phyloP scores from a whole-genome alignment of 2,113 vertebrate genomes.

The Reinhardtius hippoglossoides region DNA sequence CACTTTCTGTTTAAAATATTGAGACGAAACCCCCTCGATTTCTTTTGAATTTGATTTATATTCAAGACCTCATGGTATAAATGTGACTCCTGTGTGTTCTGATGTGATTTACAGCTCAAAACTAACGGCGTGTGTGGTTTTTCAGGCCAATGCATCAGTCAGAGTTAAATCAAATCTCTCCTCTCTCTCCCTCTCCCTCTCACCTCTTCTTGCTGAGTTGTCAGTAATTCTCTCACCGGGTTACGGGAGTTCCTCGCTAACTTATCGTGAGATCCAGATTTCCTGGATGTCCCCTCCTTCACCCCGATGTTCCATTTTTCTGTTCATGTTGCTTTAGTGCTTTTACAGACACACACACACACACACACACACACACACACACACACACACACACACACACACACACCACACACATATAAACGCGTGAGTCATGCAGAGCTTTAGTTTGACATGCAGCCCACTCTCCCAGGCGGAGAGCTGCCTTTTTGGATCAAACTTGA shows the following conservation, averaged over 20 bases:
- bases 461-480: conserved; percentile 39
- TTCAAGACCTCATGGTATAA: too few relatives aligned
- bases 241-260: conserved; percentile 1
- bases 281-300: not conserved
- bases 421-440: conserved; percentile 47
- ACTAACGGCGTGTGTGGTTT: too few relatives aligned
- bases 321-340: conserved; percentile 25
- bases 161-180: too few relatives aligned
- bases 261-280: not conserved
- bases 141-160: too few relatives aligned
- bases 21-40: too few relatives aligned
- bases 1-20: too few relatives aligned
- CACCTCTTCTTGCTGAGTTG: not conserved
- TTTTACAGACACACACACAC: conserved; percentile 11
- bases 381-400: conserved; percentile 7
- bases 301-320: not conserved
- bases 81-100: too few relatives aligned
- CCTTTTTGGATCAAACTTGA: conserved; percentile 52
- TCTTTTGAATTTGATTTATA: too few relatives aligned
- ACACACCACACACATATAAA: not conserved
- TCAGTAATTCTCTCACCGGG: not conserved
- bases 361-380: conserved; percentile 10
- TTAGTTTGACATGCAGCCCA: conserved; percentile 55
- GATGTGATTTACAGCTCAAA: too few relatives aligned
- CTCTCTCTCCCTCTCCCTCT: not conserved